Evolutionary conservation across 1,140 invertebrate genomes (phyloP), one percentile per base, ranked within the genome.

Genomic region (Dendroctonus ponderosae): DNA sequence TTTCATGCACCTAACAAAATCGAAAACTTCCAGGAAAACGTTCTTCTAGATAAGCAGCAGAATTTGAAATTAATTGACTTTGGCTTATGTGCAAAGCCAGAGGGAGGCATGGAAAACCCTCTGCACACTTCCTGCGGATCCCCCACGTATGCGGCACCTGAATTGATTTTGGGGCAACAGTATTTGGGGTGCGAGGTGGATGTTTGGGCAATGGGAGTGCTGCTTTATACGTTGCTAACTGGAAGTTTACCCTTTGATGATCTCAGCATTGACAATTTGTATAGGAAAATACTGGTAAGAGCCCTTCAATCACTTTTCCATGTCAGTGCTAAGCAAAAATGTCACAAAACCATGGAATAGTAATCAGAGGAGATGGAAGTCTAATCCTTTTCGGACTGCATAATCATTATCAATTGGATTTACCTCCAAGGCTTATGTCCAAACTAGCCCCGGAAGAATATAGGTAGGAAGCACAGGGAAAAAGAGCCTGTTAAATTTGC

Each of bases 51-150:
- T 72, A 87, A 86, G 74, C 84, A 91, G 56, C 85, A 92, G 67
- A 89, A 90, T 74, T 80, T 96, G 14, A 94, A 94, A 77, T 77
- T 96, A 49, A 96, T 96, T 70, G 93, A 96, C 79, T 96, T 96
- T 85, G 93, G 93, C 41, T 80, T 96, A 7, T 94, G 92, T 82
- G 91, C 92, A 2, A 89, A 89, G 75, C 91, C 91, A 9, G 82
- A 80, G 72, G 88, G 86, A 71, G 89, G 88, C 14, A 85, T 91
- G 80, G 80, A 85, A 48, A 80, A 88, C 73, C 84, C 84, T 42
- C 78, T 96, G 9, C 87, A 85, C 64, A 95, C 93, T 56, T 92
- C 92, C 72, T 95, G 93, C 80, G 92, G 92, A 3, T 92, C 89
- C 2, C 92, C 92, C n/a, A 92, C 91, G 0, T 95, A 95, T 79